Conservation (phyloP, 64 coral and sea anemone genomes). For the Acropora tenuis region DNA sequence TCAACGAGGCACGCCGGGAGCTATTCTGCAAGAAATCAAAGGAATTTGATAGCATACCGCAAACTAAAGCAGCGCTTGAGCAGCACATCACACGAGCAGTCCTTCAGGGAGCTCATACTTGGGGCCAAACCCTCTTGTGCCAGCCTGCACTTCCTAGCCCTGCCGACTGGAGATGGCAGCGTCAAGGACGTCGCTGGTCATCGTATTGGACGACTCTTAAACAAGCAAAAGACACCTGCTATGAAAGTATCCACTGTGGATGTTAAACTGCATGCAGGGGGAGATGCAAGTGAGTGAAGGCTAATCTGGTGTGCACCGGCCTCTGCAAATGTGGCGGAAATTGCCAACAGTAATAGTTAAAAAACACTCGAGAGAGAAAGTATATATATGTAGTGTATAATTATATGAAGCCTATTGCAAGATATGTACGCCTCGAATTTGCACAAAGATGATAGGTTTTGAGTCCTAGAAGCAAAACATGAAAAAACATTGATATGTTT, state of each 20-base stretch:
- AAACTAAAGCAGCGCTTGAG: slow-evolving; percentile 41
- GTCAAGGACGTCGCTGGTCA: slow-evolving; percentile 35
- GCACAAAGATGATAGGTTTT: no score
- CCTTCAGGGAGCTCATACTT: slow-evolving; percentile 40
- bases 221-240: slow-evolving; percentile 36
- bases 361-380: slow-evolving; percentile 27
- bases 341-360: slow-evolving; percentile 45
- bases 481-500: no score
- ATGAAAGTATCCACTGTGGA: slow-evolving; percentile 44
- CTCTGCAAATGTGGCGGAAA: slow-evolving; percentile 53
- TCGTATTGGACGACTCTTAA: slow-evolving; percentile 29
- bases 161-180: slow-evolving; percentile 37
- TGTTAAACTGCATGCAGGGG: slow-evolving; percentile 41
- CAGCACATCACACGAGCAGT: slow-evolving; percentile 53
- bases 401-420: no score
- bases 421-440: no score
- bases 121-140: slow-evolving; percentile 32
- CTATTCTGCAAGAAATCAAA: slow-evolving; percentile 48
- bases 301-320: slow-evolving; percentile 46
- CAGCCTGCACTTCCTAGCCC: slow-evolving; percentile 40
- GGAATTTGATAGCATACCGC: slow-evolving; percentile 32
- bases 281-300: slow-evolving; percentile 49
- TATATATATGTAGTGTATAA: slow-evolving; percentile 3
- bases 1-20: slow-evolving; percentile 34
- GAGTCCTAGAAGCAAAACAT: no score